Percentiles rank a stretch among this genome's conserved stretches.
These are phyloP conservation scores for Cliona cf. orientalis DNA, from an alignment of 37 sponge, comb jelly and placozoan species.

Conservation along the genomic window DNA sequence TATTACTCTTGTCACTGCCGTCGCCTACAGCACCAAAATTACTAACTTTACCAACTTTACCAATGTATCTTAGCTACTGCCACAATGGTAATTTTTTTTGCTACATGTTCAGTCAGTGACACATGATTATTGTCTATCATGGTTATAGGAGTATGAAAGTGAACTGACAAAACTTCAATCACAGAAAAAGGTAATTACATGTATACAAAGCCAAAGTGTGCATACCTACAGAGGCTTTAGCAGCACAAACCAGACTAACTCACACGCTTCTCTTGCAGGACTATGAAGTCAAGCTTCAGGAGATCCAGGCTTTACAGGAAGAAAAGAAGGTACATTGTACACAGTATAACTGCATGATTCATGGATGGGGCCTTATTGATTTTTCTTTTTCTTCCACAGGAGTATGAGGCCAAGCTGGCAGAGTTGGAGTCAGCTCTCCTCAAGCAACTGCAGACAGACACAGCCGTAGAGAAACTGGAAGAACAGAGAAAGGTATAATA, in stretches of 20 bases:
- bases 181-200: no score
- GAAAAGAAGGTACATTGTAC: constrained; percentile 43
- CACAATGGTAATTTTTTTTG: no score
- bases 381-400: constrained; percentile 11
- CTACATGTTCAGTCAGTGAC: no score
- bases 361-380: background rate
- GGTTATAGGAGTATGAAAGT: no score
- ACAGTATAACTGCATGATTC: background rate
- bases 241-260: constrained; percentile 5
- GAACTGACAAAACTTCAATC: no score
- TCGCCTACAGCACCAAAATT: no score
- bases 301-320: constrained; percentile 20
- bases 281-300: constrained; percentile 31
- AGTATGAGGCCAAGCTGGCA: constrained; percentile 51
- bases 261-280: background rate
- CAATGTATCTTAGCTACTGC: no score
- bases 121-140: no score
- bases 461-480: constrained; percentile 58
- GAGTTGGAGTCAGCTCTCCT: constrained; percentile 50
- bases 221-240: no score
- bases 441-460: constrained; percentile 60
- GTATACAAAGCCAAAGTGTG: no score
- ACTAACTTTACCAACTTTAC: no score
- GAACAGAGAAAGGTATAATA: constrained; percentile 58
- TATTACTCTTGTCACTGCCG: no score